phyloP scores from a whole-genome alignment of 2,888 invertebrate species.

The Acrobasis repandana region DNA sequence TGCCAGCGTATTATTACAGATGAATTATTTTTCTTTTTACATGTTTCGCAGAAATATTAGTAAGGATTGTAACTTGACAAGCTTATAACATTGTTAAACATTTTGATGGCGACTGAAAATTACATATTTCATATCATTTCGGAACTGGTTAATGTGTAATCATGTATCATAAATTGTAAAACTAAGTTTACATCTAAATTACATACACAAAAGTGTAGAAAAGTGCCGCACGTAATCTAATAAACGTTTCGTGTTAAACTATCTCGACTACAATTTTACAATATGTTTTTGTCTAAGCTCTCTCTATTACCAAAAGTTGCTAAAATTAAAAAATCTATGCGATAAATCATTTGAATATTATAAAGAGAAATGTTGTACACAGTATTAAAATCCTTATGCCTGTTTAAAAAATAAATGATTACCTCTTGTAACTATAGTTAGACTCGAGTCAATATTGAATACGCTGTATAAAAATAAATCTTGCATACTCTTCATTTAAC shows the following conservation, averaged over 20 bases:
- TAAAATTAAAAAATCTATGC: not conserved
- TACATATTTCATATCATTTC: not conserved
- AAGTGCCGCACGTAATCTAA: not conserved
- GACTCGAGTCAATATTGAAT: slow-evolving; percentile 5
- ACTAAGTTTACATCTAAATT: not conserved
- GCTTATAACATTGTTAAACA: too few relatives aligned
- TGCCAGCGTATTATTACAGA: too few relatives aligned
- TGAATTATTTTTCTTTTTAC: too few relatives aligned
- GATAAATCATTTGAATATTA: not conserved
- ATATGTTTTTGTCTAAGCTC: not conserved
- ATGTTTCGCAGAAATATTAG: too few relatives aligned
- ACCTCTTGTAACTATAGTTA: not conserved
- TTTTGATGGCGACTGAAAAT: not conserved
- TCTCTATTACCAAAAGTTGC: not conserved
- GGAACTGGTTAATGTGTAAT: not conserved
- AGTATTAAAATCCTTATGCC: not conserved
- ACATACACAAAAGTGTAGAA: slow-evolving; percentile 1
- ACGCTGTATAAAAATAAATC: slow-evolving; percentile 16
- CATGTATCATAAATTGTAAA: not conserved
- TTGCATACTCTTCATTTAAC: not conserved
- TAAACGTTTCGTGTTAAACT: slow-evolving; percentile 1
- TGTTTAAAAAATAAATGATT: slow-evolving; percentile 4
- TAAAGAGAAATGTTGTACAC: not conserved
- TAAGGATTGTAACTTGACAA: too few relatives aligned
- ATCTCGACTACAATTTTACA: not conserved